These are phyloP conservation scores for Alethe diademata DNA, from an alignment of 2,113 vertebrate species.

Conservation along the genomic window DNA sequence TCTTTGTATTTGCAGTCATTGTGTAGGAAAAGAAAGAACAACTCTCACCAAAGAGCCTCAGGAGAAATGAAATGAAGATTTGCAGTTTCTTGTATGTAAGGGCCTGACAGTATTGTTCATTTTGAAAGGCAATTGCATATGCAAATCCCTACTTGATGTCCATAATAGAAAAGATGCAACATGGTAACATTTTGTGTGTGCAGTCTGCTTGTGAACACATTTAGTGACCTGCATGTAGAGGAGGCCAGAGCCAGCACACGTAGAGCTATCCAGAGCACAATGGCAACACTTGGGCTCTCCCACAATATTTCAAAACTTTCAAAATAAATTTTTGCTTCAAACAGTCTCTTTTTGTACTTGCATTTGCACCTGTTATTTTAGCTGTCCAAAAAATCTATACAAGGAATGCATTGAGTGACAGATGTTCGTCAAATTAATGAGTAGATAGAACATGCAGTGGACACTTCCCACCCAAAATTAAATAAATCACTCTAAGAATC, in stretches of 20 bases:
- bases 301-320: neutral
- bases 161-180: neutral
- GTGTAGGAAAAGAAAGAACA: conserved; percentile 36
- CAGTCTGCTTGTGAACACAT: neutral
- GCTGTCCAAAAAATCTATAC: neutral
- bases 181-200: neutral
- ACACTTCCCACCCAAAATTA: neutral
- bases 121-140: neutral
- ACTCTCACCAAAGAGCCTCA: neutral
- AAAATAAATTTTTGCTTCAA: neutral
- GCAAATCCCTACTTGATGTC: neutral
- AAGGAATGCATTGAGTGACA: neutral
- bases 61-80: neutral
- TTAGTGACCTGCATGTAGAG: neutral
- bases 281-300: neutral
- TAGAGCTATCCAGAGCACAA: neutral
- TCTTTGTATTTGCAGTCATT: neutral
- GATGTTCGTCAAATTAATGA: neutral
- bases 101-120: neutral
- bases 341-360: neutral
- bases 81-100: neutral
- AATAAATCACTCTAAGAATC: neutral
- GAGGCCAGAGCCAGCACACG: neutral
- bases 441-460: neutral
- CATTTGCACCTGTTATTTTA: neutral